Evolutionary conservation across 2,113 vertebrate genomes (phyloP).

Genomic region (Zosterops hypoxanthus): DNA sequence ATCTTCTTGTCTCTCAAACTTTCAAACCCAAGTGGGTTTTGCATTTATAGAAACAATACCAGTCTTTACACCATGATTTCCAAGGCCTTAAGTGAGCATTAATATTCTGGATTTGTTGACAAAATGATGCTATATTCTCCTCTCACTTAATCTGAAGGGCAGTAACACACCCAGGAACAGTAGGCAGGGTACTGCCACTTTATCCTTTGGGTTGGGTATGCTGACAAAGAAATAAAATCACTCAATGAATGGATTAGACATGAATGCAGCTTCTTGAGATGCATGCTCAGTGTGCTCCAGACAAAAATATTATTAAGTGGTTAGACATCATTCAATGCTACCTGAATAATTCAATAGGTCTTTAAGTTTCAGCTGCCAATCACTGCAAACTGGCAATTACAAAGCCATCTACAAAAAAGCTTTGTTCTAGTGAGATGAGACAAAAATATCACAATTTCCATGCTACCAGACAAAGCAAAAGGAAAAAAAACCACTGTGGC

Average conservation of each 20-base stretch:
- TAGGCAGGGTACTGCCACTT: not conserved
- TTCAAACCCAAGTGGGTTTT: not conserved
- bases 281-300: not conserved
- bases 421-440: slow-evolving; percentile 29
- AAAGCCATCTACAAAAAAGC: not conserved
- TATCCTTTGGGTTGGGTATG: not conserved
- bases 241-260: not conserved
- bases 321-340: not conserved
- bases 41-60: not conserved
- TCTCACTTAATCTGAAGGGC: not conserved
- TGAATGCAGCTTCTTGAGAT: not conserved
- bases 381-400: not conserved
- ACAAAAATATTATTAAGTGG: not conserved
- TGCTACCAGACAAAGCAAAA: not conserved
- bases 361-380: slow-evolving; percentile 3
- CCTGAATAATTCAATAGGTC: slow-evolving; percentile 29
- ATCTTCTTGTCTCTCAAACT: not conserved
- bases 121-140: not conserved
- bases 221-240: not conserved
- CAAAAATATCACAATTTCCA: not conserved
- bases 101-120: not conserved
- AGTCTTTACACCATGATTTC: not conserved
- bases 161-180: not conserved
- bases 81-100: not conserved
- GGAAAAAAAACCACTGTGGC: not conserved